phyloP scores from a whole-genome alignment of 92 coral and sea anemone species.

The Epizoanthus stellaris region DNA sequence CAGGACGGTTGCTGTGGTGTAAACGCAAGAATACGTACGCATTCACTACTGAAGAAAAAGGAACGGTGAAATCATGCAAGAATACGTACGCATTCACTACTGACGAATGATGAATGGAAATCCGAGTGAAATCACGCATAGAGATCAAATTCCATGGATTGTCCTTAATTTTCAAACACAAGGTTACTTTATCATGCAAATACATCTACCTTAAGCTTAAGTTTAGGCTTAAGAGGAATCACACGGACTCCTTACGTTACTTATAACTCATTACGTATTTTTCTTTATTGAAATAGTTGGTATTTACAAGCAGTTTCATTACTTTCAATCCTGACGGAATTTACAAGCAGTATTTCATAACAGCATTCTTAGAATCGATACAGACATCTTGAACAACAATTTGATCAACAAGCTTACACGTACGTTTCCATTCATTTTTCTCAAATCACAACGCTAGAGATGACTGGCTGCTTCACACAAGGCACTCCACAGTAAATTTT shows the following conservation, averaged over 20 bases:
- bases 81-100: not conserved
- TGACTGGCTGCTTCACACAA: no score
- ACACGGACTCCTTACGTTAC: not conserved
- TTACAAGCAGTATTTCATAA: conserved; percentile 13
- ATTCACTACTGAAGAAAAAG: not conserved
- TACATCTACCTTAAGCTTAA: not conserved
- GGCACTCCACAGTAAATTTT: no score
- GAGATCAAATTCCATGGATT: not conserved
- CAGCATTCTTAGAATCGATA: not conserved
- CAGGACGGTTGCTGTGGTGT: conserved; percentile 28
- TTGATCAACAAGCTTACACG: no score
- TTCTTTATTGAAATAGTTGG: conserved; percentile 26
- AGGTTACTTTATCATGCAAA: not conserved
- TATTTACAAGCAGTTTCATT: conserved; percentile 33
- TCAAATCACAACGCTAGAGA: no score
- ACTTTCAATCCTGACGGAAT: not conserved
- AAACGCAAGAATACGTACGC: not conserved
- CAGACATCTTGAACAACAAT: not conserved
- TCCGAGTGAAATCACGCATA: not conserved
- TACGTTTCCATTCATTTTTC: no score
- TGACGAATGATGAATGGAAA: not conserved
- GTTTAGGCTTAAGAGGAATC: not conserved
- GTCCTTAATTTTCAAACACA: not conserved
- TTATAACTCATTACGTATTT: not conserved
- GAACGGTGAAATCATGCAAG: not conserved